phyloP scores from a whole-genome alignment of 2,797 vertebrate species.

The Galago senegalensis region DNA sequence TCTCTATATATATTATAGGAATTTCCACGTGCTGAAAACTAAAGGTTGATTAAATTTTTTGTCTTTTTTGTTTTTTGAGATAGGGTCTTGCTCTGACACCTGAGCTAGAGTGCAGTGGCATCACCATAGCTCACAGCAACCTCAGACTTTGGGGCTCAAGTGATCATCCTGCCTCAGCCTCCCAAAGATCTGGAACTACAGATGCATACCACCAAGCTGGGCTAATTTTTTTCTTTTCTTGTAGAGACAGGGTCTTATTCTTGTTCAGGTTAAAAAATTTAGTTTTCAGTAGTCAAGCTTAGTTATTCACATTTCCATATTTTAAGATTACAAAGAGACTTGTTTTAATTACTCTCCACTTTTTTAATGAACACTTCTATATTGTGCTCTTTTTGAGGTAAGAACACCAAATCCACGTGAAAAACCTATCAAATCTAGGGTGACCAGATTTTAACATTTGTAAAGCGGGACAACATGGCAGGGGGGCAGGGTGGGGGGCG shows the following conservation, averaged over 20 bases:
- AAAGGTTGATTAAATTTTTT: neutral
- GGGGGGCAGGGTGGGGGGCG: too few relatives aligned
- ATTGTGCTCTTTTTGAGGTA: slow-evolving; percentile 49
- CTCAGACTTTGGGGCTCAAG: neutral
- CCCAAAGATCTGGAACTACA: neutral
- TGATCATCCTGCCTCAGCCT: neutral
- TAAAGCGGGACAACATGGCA: too few relatives aligned
- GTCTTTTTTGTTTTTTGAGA: neutral
- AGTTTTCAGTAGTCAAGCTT: slow-evolving; percentile 14
- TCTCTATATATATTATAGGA: neutral
- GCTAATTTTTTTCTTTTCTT: neutral
- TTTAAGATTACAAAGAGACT: slow-evolving; percentile 23
- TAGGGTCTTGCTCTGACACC: neutral
- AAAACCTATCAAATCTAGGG: neutral
- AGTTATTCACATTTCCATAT: neutral
- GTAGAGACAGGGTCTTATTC: neutral
- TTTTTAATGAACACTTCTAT: slow-evolving; percentile 17
- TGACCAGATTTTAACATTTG: too few relatives aligned
- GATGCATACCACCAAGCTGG: too few relatives aligned
- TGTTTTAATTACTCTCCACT: slow-evolving; percentile 33
- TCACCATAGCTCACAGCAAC: neutral
- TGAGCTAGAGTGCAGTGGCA: neutral
- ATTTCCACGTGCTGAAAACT: slow-evolving; percentile 22
- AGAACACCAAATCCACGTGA: neutral
- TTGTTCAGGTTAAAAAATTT: slow-evolving; percentile 8